These are phyloP conservation scores for Regulus satrapa DNA, from an alignment of 2,113 vertebrate genomes.

Conservation along the genomic window DNA sequence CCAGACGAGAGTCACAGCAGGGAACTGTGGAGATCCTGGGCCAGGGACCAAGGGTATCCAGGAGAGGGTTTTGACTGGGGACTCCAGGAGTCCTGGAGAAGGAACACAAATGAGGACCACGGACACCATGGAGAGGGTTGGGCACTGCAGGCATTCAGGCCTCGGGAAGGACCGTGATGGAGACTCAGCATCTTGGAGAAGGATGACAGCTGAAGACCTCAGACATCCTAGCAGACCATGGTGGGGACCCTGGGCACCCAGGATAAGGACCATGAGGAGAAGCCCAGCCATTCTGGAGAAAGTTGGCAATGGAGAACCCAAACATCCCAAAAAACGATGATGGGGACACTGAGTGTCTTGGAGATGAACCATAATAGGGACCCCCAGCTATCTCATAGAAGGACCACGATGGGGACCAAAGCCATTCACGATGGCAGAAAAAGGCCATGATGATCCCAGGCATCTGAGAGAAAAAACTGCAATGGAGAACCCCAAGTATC, in stretches of 20 bases:
- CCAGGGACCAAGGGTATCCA: neutral
- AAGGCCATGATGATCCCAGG: neutral
- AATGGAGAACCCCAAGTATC: neutral
- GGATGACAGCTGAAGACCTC: neutral
- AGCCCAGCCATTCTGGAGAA: neutral
- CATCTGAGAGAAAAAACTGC: neutral
- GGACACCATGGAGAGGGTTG: neutral
- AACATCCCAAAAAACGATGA: neutral
- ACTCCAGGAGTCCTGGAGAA: neutral
- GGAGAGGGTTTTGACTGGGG: neutral
- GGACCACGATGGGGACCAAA: too few relatives aligned
- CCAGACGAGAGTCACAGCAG: neutral
- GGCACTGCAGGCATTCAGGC: neutral
- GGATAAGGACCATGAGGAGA: neutral
- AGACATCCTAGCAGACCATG: rapidly evolving
- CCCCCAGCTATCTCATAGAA: neutral
- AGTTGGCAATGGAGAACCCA: neutral
- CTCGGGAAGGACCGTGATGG: neutral
- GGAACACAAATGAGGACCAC: neutral
- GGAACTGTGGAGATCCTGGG: neutral
- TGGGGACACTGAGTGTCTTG: neutral
- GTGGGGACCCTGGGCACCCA: neutral
- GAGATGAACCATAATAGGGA: neutral
- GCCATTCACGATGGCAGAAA: neutral
- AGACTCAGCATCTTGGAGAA: neutral